Conservation (phyloP, 2,797 vertebrate genomes). For the Uromys caudimaculatus region DNA sequence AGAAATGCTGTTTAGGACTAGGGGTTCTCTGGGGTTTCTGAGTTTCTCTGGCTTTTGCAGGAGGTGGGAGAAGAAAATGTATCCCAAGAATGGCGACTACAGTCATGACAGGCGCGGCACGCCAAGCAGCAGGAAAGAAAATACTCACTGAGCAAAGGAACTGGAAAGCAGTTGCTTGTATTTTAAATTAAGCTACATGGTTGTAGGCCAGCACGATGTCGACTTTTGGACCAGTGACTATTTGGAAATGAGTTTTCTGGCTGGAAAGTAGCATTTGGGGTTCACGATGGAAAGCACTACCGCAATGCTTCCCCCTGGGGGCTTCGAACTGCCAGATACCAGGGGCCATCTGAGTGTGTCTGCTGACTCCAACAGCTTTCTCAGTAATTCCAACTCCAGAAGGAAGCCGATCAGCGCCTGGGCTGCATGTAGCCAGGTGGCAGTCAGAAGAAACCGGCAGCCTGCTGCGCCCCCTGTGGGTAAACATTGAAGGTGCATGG, state of each 20-base stretch:
- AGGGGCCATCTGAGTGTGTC: slow-evolving; percentile 29
- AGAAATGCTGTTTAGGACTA: slow-evolving; percentile 64
- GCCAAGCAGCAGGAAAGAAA: slow-evolving; percentile 78
- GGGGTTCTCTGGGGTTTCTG: slow-evolving; percentile 75
- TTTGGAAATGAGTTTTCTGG: slow-evolving; percentile 77
- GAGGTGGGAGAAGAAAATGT: slow-evolving; percentile 67
- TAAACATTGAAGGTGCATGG: not conserved
- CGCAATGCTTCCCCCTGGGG: slow-evolving; percentile 46
- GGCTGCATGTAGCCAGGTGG: not conserved
- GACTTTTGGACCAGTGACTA: slow-evolving; percentile 70
- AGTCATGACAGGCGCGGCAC: slow-evolving; percentile 54
- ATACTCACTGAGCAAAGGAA: slow-evolving; percentile 78
- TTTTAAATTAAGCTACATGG: slow-evolving; percentile 74
- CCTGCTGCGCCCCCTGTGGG: not conserved
- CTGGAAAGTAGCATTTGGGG: slow-evolving; percentile 64
- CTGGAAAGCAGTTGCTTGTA: slow-evolving; percentile 74
- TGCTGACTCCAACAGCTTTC: slow-evolving; percentile 66
- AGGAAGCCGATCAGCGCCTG: slow-evolving; percentile 18
- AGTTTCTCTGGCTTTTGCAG: slow-evolving; percentile 67
- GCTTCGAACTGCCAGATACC: slow-evolving; percentile 69
- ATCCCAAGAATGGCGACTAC: slow-evolving; percentile 67
- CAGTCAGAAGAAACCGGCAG: slow-evolving; percentile 17
- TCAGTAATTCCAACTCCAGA: slow-evolving; percentile 66
- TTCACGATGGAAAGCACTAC: slow-evolving; percentile 65
- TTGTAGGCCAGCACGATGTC: slow-evolving; percentile 76